Evolutionary conservation across 2,113 vertebrate species (phyloP), one percentile per base, ranked within the genome.

Genomic region (Otis tarda): DNA sequence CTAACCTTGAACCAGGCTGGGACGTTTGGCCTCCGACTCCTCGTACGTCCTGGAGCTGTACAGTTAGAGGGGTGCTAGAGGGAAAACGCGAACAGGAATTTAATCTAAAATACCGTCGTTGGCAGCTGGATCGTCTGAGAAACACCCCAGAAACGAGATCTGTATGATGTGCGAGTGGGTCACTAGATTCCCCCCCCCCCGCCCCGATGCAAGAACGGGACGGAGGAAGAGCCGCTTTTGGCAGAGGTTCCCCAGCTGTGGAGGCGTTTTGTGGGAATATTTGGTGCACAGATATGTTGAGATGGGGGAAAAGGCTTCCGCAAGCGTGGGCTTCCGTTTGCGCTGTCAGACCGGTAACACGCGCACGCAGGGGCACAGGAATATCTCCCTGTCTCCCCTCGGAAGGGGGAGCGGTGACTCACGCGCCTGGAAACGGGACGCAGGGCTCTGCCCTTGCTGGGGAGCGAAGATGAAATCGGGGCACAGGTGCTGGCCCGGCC

Each of bases 1-100:
- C 94, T 97, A 97, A 97, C 96, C 87, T 91, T 95, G 96, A 89
- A 94, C 91, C 53, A 30, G 83, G 43, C 67, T 15, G 39, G 30
- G 73, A 45, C 4, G 2, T 52, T 41, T 71, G 67, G 68, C 91
- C 41, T 91, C 68, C 39, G 77, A n/a, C 37, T 67, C 14, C 45
- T 37, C 9, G 0, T 33, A 43, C 7, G 4, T 60, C 49, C 52
- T 56, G 63, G 71, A 52, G 71, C 12, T 13, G 63, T 60, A 17
- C n/a, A 5, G 86, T 94, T 28, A 55, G 69, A 28, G 33, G 56
- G 67, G 75, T 10, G 50, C 20, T 47, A 24, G 78, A 83, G 18
- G 76, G 61, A 63, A 67, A 76, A 77, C 28, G 50, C 9, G 84
- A 74, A 12, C 53, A 43, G 79, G 78, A 59, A 65, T 77, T 88